phyloP scores from a whole-genome alignment of 2,113 vertebrate genomes.

The Mobula hypostoma region DNA sequence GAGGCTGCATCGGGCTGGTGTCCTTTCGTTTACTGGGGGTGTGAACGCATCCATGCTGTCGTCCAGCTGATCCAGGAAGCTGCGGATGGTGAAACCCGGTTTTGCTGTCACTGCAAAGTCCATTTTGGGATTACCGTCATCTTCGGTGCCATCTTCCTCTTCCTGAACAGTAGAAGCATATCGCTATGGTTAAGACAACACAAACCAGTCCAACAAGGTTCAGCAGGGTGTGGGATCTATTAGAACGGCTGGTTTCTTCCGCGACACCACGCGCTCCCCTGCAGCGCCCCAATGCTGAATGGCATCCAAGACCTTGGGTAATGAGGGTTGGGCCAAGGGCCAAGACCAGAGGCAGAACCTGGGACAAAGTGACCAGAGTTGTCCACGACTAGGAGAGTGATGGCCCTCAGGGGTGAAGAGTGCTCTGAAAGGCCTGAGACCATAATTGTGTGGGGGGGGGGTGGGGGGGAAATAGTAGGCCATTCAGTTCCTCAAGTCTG shows the following conservation, averaged over 20 bases:
- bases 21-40: constrained; percentile 83
- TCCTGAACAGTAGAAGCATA: constrained; percentile 58
- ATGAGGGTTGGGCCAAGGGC: not conserved
- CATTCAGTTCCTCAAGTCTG: too few species aligned
- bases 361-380: not conserved
- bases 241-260: not conserved
- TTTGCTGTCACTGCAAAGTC: constrained; percentile 63
- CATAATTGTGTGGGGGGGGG: not conserved
- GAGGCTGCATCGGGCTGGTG: constrained; percentile 64
- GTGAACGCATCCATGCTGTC: constrained; percentile 83
- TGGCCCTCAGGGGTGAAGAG: not conserved
- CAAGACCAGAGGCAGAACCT: not conserved
- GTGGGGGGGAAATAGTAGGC: too few species aligned
- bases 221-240: not conserved
- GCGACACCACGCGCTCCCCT: not conserved
- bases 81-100: constrained; percentile 65
- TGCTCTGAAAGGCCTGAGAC: not conserved
- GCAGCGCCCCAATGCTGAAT: too few species aligned
- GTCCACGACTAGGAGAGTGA: not conserved
- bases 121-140: constrained; percentile 64
- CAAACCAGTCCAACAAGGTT: not conserved
- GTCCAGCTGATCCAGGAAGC: constrained; percentile 80
- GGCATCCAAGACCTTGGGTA: not conserved
- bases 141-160: constrained; percentile 87
- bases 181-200: not conserved